These are phyloP conservation scores for Calliopum simillimum DNA, from an alignment of 2,888 invertebrate genomes.

Conservation along the genomic window DNA sequence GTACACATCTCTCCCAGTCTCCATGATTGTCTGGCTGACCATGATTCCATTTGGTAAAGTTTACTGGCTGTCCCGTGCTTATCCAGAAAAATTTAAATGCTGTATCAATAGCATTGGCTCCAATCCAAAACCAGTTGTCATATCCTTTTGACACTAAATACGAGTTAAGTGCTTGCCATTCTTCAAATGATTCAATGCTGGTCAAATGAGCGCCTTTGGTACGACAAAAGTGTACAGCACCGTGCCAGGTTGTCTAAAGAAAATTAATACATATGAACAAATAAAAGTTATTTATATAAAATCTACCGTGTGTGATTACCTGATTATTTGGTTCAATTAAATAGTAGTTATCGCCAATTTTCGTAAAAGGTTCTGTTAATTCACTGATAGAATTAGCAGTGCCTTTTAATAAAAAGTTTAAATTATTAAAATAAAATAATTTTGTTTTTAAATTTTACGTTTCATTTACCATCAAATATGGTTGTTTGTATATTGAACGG, in stretches of 20 bases:
- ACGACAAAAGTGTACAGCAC: too few species aligned
- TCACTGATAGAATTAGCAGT: background rate
- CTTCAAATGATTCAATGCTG: too few species aligned
- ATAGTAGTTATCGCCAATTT: conserved; percentile 9
- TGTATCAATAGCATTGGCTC: conserved; percentile 53
- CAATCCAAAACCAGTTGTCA: conserved; percentile 11
- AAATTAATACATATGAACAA: background rate
- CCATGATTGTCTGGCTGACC: conserved; percentile 50
- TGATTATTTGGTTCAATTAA: background rate
- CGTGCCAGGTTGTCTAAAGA: conserved; percentile 17
- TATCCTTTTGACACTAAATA: background rate
- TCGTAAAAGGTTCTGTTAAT: background rate
- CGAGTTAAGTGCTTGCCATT: conserved; percentile 4
- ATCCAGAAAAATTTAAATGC: conserved; percentile 57
- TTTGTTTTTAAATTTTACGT: too few species aligned
- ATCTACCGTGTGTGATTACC: background rate
- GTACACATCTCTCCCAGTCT: conserved; percentile 11
- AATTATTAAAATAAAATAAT: background rate
- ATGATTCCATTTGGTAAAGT: conserved; percentile 53
- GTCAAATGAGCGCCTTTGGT: too few species aligned
- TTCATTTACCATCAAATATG: background rate
- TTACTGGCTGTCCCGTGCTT: conserved; percentile 54
- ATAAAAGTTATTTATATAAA: background rate
- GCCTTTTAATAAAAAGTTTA: background rate
- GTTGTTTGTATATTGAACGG: background rate